phyloP scores from a whole-genome alignment of 2,113 vertebrate species.

The Collichthys lucidus region DNA sequence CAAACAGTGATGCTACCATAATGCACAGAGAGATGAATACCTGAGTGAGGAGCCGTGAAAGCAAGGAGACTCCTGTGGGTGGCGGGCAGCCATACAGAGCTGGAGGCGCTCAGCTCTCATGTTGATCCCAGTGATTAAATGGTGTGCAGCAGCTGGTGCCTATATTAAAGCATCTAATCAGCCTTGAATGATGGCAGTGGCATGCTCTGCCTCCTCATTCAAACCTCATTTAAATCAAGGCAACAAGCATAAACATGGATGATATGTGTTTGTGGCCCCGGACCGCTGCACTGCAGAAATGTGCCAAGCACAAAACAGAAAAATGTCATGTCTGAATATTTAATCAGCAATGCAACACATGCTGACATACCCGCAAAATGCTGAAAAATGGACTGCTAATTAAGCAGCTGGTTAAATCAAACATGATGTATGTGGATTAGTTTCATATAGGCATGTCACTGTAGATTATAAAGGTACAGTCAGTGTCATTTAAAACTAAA shows the following conservation, averaged over 20 bases:
- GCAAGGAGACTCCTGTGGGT: conserved; percentile 23
- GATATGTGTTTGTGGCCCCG: conserved; percentile 51
- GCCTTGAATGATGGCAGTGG: conserved; percentile 63
- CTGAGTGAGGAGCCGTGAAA: conserved; percentile 2
- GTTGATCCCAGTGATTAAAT: conserved; percentile 69
- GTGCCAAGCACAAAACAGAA: conserved; percentile 42
- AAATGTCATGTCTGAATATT: conserved; percentile 68
- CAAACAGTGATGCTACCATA: background rate
- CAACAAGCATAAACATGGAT: conserved; percentile 61
- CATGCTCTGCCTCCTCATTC: conserved; percentile 56
- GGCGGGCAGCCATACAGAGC: conserved; percentile 30
- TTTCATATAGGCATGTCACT: background rate
- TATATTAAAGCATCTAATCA: conserved; percentile 78
- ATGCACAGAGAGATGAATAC: background rate
- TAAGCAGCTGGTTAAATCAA: conserved; percentile 37
- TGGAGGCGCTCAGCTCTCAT: conserved; percentile 18
- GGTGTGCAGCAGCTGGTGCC: conserved; percentile 72
- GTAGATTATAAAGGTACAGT: background rate
- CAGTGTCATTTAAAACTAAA: background rate
- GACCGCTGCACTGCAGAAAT: conserved; percentile 32
- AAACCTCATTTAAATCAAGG: conserved; percentile 65
- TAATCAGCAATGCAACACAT: conserved; percentile 50
- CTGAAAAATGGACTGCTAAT: conserved; percentile 50
- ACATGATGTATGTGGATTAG: conserved; percentile 17
- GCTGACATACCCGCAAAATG: conserved; percentile 43